These are phyloP conservation scores for Colossoma macropomum DNA, from an alignment of 2,113 vertebrate species.

Conservation along the genomic window DNA sequence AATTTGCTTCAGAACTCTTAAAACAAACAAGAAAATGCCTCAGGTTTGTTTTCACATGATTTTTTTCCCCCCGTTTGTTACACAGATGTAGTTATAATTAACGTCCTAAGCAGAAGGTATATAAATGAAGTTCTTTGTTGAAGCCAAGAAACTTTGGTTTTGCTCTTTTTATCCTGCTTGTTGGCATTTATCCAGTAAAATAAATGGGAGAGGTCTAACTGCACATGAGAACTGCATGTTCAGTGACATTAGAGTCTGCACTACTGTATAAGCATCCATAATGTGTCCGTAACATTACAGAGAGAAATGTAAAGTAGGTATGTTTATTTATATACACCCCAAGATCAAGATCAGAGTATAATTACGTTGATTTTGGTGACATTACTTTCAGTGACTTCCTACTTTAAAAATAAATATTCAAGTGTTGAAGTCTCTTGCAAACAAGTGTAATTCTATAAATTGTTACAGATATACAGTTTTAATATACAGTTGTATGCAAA, in stretches of 20 bases:
- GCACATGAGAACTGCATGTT: not conserved
- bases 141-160: not conserved
- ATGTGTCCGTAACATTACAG: not conserved
- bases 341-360: too few species aligned
- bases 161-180: not conserved
- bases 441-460: too few species aligned
- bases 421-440: too few species aligned
- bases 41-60: constrained; percentile 64
- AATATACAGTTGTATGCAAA: too few species aligned
- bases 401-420: too few species aligned
- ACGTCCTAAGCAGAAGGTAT: not conserved
- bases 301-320: not conserved
- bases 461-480: too few species aligned
- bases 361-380: too few species aligned
- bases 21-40: constrained; percentile 50
- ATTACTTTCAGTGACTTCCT: too few species aligned
- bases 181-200: not conserved
- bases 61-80: constrained; percentile 27
- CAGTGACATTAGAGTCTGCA: not conserved
- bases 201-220: not conserved
- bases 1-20: constrained; percentile 67
- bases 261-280: not conserved
- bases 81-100: constrained; percentile 26
- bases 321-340: too few species aligned
- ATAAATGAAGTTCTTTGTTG: not conserved